These are phyloP conservation scores for Sitta europaea DNA, from an alignment of 2,113 vertebrate genomes.

Conservation along the genomic window DNA sequence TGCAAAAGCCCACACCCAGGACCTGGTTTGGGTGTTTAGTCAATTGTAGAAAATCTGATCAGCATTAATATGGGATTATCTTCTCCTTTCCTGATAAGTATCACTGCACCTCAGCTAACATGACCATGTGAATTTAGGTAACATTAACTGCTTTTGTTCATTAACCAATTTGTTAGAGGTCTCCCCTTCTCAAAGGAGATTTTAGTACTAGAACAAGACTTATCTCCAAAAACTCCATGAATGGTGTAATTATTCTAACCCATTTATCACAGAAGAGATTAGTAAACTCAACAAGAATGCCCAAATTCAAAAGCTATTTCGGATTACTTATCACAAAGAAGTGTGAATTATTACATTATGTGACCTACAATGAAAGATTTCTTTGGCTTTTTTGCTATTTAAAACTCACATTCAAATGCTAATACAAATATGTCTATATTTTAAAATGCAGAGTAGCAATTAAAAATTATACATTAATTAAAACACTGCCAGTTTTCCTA, in stretches of 20 bases:
- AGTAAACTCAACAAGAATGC: neutral
- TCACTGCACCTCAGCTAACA: neutral
- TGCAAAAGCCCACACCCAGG: neutral
- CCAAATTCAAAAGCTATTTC: conserved; percentile 11
- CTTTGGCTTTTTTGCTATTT: conserved; percentile 19
- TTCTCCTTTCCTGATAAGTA: neutral
- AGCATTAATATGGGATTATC: neutral
- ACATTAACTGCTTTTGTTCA: neutral
- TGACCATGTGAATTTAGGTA: neutral
- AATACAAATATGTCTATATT: conserved; percentile 1
- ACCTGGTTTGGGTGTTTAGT: neutral
- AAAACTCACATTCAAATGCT: neutral
- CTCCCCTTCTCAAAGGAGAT: neutral
- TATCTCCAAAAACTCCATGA: neutral
- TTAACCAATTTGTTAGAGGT: neutral
- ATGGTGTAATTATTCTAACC: neutral
- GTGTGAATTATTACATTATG: neutral
- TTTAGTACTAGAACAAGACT: neutral
- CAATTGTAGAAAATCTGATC: neutral
- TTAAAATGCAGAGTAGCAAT: conserved; percentile 26
- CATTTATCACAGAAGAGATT: neutral
- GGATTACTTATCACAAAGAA: neutral
- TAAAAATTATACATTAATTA: neutral
- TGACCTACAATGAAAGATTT: neutral
- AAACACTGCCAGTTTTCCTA: neutral